phyloP scores from a whole-genome alignment of 2,888 invertebrate species.

The Automeris io region DNA sequence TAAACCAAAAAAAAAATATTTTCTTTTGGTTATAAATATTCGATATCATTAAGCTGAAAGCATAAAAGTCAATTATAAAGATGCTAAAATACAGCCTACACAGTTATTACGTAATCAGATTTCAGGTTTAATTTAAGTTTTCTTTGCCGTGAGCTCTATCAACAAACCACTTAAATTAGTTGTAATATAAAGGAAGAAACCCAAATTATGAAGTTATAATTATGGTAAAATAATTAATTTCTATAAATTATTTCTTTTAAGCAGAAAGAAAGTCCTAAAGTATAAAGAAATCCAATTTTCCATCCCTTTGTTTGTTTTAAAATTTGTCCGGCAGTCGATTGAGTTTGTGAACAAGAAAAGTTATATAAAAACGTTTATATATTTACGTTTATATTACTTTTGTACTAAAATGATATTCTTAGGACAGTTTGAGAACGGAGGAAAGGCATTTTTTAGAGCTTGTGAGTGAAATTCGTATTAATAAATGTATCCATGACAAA shows the following conservation, averaged over 20 bases:
- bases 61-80: no score
- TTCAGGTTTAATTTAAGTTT: not conserved
- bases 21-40: no score
- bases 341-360: conserved; percentile 7
- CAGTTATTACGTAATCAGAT: no score
- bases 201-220: not conserved
- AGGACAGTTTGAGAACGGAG: no score
- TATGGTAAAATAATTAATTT: not conserved
- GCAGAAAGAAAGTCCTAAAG: not conserved
- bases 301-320: not conserved
- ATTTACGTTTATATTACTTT: conserved; percentile 16
- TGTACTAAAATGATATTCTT: no score
- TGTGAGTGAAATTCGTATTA: no score
- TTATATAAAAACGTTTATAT: conserved; percentile 6
- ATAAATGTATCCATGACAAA: no score
- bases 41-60: no score
- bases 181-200: not conserved
- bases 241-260: not conserved
- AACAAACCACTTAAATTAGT: not conserved
- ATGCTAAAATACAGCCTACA: no score
- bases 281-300: not conserved
- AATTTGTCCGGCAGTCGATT: not conserved
- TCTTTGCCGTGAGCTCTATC: not conserved
- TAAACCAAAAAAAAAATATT: no score
- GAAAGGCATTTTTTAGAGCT: no score